phyloP scores from a whole-genome alignment of 2,113 vertebrate species.

The Proterorhinus semilunaris region DNA sequence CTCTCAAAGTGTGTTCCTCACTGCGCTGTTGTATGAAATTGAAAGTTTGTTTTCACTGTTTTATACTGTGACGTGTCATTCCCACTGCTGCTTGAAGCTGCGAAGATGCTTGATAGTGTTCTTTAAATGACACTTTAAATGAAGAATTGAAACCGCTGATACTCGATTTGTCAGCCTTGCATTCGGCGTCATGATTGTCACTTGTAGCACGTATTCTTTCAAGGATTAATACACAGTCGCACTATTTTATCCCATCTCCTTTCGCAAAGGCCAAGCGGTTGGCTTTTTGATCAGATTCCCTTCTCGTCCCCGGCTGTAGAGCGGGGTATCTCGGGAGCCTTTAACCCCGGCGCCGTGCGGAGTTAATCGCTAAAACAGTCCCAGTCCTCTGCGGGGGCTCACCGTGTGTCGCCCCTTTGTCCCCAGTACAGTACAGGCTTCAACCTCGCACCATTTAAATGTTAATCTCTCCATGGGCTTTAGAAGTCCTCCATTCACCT shows the following conservation, averaged over 20 bases:
- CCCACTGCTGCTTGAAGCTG: too few species aligned
- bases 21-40: too few species aligned
- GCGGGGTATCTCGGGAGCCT: constrained; percentile 2
- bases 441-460: constrained; percentile 73
- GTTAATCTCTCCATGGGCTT: constrained; percentile 65
- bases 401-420: constrained; percentile 51
- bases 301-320: neutral
- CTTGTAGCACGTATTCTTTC: neutral
- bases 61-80: too few species aligned
- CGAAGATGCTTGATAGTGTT: too few species aligned
- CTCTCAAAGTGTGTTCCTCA: too few species aligned
- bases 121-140: too few species aligned
- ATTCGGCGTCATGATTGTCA: too few species aligned
- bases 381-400: constrained; percentile 39
- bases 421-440: constrained; percentile 63
- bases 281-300: neutral
- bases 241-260: neutral
- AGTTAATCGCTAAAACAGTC: constrained; percentile 56
- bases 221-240: neutral
- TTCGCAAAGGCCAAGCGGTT: neutral
- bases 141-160: too few species aligned
- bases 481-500: constrained; percentile 52
- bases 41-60: too few species aligned
- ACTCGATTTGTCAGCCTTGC: too few species aligned
- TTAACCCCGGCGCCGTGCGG: constrained; percentile 26